Evolutionary conservation across 2,113 vertebrate species (phyloP).

Genomic region (Geothlypis trichas): DNA sequence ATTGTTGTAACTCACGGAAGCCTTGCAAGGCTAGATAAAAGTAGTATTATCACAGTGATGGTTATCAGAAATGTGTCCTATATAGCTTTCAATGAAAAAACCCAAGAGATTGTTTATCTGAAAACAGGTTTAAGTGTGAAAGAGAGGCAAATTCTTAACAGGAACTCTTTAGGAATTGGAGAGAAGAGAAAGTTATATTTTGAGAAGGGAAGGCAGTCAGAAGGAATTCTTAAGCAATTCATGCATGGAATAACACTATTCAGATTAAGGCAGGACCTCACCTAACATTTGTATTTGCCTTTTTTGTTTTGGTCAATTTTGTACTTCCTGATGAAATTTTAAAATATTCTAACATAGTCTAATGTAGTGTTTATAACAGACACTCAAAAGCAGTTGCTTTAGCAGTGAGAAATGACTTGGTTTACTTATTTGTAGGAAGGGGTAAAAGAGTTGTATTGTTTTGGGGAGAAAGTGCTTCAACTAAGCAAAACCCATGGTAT

Average conservation of each 20-base stretch:
- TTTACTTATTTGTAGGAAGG: neutral
- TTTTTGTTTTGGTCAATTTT: neutral
- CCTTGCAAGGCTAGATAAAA: neutral
- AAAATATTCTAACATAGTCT: neutral
- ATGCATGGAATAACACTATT: neutral
- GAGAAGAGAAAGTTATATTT: neutral
- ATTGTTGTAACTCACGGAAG: neutral
- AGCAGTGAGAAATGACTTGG: neutral
- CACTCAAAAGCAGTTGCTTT: constrained; percentile 1
- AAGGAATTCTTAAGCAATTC: neutral
- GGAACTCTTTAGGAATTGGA: neutral
- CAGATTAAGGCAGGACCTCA: neutral
- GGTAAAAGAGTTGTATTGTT: neutral
- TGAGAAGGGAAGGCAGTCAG: neutral
- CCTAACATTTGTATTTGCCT: neutral
- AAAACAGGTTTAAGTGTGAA: neutral
- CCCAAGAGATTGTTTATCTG: neutral
- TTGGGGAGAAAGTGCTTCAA: constrained; percentile 6
- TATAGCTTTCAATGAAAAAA: neutral
- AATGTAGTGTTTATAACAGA: neutral
- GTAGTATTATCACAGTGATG: neutral
- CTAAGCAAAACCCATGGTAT: neutral
- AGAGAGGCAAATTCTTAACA: neutral
- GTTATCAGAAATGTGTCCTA: neutral
- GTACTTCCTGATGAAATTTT: neutral